A percentile compares a stretch with the other conserved stretches of the same genome.
Evolutionary conservation across 2,888 invertebrate species (phyloP).

Genomic region (Caradrina clavipalpis): DNA sequence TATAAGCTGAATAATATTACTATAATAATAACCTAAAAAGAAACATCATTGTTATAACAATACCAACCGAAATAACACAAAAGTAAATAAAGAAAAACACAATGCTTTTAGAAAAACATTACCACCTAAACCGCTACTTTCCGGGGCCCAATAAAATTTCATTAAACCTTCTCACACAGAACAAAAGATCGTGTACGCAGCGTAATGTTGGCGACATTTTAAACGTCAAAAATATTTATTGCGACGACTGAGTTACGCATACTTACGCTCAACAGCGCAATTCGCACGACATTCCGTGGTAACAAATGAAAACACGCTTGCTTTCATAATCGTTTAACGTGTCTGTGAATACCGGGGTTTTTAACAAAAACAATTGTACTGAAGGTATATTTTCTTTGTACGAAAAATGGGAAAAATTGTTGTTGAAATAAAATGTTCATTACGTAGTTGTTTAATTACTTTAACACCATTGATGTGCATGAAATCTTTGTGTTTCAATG

Average conservation of each 20-base stretch:
- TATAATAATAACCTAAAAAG: too few relatives aligned
- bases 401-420: not conserved
- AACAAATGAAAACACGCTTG: slow-evolving; percentile 70
- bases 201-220: slow-evolving; percentile 45
- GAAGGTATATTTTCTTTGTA: slow-evolving; percentile 11
- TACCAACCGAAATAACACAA: not conserved
- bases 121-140: slow-evolving; percentile 16
- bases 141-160: slow-evolving; percentile 10
- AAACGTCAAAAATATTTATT: slow-evolving; percentile 68
- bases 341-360: slow-evolving; percentile 46
- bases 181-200: slow-evolving; percentile 49
- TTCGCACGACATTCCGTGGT: slow-evolving; percentile 63
- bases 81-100: not conserved
- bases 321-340: slow-evolving; percentile 68
- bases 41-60: not conserved
- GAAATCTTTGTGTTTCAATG: too few relatives aligned
- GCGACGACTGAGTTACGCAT: slow-evolving; percentile 61
- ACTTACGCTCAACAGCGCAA: slow-evolving; percentile 66
- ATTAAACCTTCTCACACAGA: slow-evolving; percentile 15
- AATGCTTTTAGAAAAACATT: not conserved
- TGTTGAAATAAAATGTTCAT: too few relatives aligned
- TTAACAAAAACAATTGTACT: slow-evolving; percentile 22
- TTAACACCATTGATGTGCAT: too few relatives aligned
- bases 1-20: too few relatives aligned
- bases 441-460: too few relatives aligned